Percentiles rank a stretch among this genome's conserved stretches.
Evolutionary conservation across 2,113 vertebrate species (phyloP).

Genomic region (Leucoraja erinaceus): DNA sequence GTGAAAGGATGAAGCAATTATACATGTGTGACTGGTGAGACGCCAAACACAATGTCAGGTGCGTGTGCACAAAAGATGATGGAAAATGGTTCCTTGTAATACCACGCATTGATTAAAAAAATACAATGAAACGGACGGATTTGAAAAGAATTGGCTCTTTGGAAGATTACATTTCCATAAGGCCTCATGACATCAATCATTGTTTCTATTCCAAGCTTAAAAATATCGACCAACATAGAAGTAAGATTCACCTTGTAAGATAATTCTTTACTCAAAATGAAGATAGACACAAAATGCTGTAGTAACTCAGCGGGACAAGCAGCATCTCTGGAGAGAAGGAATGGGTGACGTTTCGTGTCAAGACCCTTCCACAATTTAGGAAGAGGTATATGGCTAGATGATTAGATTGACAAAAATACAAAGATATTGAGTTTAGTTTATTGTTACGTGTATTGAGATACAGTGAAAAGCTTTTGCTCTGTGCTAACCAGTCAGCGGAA

Average conservation of each 20-base stretch:
- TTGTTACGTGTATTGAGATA: too few relatives aligned
- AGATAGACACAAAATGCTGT: neutral
- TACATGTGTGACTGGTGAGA: neutral
- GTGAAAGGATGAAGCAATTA: neutral
- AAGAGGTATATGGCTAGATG: neutral
- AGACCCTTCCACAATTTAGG: neutral
- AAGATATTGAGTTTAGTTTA: too few relatives aligned
- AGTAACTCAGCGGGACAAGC: too few relatives aligned
- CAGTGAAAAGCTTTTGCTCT: too few relatives aligned
- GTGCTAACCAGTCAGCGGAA: too few relatives aligned
- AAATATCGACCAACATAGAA: neutral
- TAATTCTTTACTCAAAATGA: neutral
- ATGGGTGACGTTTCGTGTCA: too few relatives aligned
- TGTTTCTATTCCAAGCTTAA: neutral
- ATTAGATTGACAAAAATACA: too few relatives aligned
- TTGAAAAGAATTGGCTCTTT: neutral
- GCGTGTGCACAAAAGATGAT: slow-evolving; percentile 1
- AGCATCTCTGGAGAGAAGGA: too few relatives aligned
- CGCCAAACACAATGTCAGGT: neutral
- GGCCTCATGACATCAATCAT: neutral
- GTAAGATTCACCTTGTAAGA: neutral
- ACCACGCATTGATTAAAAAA: neutral
- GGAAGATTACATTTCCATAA: neutral
- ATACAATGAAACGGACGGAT: neutral
- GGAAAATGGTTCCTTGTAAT: neutral